A percentile compares a stretch with the other conserved stretches of the same genome.
phyloP scores from a whole-genome alignment of 2,113 vertebrate species.

The Phoxinus phoxinus region DNA sequence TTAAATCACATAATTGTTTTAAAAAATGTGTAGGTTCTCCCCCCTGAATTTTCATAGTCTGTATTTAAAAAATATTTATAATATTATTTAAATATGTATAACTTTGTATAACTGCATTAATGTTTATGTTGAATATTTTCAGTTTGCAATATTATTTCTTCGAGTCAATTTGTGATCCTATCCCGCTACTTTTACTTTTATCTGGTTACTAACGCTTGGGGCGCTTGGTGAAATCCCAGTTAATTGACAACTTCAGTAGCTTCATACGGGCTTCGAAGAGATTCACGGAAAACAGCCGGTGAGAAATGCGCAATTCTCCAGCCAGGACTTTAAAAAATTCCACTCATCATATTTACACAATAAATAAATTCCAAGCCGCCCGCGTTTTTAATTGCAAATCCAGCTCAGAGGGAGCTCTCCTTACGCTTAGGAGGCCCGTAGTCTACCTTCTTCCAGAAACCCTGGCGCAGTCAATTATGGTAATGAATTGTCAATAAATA shows the following conservation, averaged over 20 bases:
- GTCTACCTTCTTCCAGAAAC: constrained; percentile 84
- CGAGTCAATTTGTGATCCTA: neutral
- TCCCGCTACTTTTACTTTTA: neutral
- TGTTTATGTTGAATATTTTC: neutral
- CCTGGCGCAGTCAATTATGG: constrained; percentile 98
- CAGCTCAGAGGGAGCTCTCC: constrained; percentile 82
- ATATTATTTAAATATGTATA: neutral
- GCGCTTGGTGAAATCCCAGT: neutral
- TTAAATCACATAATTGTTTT: no score
- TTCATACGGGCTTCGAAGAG: neutral
- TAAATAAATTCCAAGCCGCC: constrained; percentile 87
- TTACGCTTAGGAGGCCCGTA: constrained; percentile 84
- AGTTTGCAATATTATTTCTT: neutral
- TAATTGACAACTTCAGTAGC: constrained; percentile 29
- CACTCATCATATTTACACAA: constrained; percentile 91
- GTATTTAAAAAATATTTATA: neutral
- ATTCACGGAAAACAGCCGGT: neutral
- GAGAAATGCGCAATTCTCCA: constrained; percentile 74
- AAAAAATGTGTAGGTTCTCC: accelerated
- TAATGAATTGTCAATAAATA: constrained; percentile 99
- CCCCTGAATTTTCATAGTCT: neutral
- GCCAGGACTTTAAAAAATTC: constrained; percentile 80
- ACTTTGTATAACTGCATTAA: neutral
- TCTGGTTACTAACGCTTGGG: neutral
- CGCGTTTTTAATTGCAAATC: constrained; percentile 97